phyloP scores from a whole-genome alignment of 2,888 invertebrate species.

The Nematopogon swammerdamellus region DNA sequence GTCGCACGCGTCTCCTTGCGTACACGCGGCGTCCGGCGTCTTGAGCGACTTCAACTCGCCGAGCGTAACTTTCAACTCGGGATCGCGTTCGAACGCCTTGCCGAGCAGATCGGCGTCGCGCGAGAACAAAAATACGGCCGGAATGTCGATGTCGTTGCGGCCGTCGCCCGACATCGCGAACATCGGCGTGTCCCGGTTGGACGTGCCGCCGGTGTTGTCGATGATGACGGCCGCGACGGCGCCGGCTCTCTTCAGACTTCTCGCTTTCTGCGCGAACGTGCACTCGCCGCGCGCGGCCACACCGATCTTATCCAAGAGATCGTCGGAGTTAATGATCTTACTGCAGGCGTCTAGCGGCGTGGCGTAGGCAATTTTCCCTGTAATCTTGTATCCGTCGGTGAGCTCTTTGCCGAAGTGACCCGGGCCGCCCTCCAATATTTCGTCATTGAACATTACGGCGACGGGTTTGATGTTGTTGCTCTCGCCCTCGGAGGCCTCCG shows the following conservation, averaged over 20 bases:
- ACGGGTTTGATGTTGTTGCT: constrained; percentile 39
- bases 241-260: constrained; percentile 76
- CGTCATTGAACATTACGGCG: constrained; percentile 24
- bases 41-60: constrained; percentile 43
- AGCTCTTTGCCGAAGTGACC: constrained; percentile 87
- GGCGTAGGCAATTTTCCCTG: constrained; percentile 63
- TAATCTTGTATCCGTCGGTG: constrained; percentile 58
- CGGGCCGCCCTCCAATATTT: constrained; percentile 69
- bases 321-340: constrained; percentile 51
- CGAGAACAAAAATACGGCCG: constrained; percentile 86
- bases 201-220: constrained; percentile 76
- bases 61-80: constrained; percentile 52
- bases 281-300: constrained; percentile 90
- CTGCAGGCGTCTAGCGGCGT: constrained; percentile 69
- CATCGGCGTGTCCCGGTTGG: constrained; percentile 72
- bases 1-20: constrained; percentile 22
- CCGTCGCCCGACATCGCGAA: constrained; percentile 98
- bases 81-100: constrained; percentile 52
- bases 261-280: constrained; percentile 93
- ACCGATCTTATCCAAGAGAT: constrained; percentile 70
- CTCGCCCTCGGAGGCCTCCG: constrained; percentile 65
- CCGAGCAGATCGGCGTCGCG: constrained; percentile 71
- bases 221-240: constrained; percentile 82
- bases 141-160: constrained; percentile 79
- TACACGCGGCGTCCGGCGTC: constrained; percentile 23